Percentiles rank a stretch among this genome's conserved stretches.
phyloP scores from a whole-genome alignment of 2,113 vertebrate species.

The Tyto alba region DNA sequence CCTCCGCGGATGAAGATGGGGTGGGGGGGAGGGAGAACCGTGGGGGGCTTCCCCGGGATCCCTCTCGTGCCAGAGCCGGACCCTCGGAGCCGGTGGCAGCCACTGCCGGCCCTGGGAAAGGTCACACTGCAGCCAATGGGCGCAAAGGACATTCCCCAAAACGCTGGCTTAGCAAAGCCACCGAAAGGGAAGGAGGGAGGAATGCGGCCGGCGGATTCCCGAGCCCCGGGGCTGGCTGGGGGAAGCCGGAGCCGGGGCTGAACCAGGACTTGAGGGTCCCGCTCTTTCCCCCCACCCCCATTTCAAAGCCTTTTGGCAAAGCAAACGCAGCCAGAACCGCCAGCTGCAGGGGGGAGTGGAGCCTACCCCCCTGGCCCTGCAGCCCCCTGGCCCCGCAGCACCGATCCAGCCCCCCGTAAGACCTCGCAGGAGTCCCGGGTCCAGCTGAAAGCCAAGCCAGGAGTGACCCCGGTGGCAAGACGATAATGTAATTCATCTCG shows the following conservation, averaged over 20 bases:
- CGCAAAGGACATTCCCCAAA: conserved; percentile 44
- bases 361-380: neutral
- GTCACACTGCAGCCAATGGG: conserved; percentile 6
- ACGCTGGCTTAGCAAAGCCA: conserved; percentile 33
- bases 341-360: neutral
- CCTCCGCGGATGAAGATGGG: neutral
- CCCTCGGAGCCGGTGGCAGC: neutral
- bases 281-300: rapidly evolving
- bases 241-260: neutral
- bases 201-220: neutral
- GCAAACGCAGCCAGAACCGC: neutral
- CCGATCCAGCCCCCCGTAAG: rapidly evolving
- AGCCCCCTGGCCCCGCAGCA: neutral
- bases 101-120: neutral
- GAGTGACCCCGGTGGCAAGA: conserved; percentile 7
- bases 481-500: conserved; percentile 41
- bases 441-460: conserved; percentile 32
- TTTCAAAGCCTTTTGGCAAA: neutral
- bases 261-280: neutral
- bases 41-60: neutral
- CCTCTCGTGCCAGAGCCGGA: rapidly evolving
- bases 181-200: conserved; percentile 35
- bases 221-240: neutral
- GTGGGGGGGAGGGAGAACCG: rapidly evolving
- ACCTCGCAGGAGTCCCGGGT: neutral